These are phyloP conservation scores for Pycnonotus jocosus DNA, from an alignment of 2,113 vertebrate species.

Conservation along the genomic window DNA sequence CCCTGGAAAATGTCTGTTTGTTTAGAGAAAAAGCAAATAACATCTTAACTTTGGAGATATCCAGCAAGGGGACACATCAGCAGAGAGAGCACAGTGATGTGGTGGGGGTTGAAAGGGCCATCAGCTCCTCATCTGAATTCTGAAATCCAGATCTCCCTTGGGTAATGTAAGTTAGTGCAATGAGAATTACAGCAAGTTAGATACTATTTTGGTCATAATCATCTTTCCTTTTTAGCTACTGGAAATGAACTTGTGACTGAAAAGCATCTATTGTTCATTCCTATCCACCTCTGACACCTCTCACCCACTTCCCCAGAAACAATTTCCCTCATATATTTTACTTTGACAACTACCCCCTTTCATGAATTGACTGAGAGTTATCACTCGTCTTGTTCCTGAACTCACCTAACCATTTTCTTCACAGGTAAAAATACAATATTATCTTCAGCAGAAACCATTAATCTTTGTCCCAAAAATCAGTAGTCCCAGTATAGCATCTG, in stretches of 20 bases:
- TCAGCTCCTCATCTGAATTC: neutral
- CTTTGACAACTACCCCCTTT: neutral
- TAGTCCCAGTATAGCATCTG: neutral
- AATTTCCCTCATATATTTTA: neutral
- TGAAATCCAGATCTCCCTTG: neutral
- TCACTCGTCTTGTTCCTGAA: neutral
- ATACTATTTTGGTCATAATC: neutral
- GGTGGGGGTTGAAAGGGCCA: neutral
- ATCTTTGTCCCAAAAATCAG: constrained; percentile 22
- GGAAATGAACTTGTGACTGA: neutral
- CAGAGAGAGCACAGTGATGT: neutral
- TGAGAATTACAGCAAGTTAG: neutral
- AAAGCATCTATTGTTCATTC: constrained; percentile 11
- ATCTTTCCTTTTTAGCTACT: constrained; percentile 1
- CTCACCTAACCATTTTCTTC: constrained; percentile 3
- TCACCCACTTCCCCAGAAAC: neutral
- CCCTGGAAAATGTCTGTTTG: neutral
- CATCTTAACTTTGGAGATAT: neutral
- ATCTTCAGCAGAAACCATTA: neutral
- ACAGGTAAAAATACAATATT: constrained; percentile 41
- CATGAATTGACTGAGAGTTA: neutral
- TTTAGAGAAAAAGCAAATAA: neutral
- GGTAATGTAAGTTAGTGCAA: neutral
- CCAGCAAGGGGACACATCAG: neutral
- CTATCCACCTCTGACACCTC: neutral